Evolutionary conservation across 2,888 invertebrate genomes (phyloP).

Genomic region (Cosmia pyralina): DNA sequence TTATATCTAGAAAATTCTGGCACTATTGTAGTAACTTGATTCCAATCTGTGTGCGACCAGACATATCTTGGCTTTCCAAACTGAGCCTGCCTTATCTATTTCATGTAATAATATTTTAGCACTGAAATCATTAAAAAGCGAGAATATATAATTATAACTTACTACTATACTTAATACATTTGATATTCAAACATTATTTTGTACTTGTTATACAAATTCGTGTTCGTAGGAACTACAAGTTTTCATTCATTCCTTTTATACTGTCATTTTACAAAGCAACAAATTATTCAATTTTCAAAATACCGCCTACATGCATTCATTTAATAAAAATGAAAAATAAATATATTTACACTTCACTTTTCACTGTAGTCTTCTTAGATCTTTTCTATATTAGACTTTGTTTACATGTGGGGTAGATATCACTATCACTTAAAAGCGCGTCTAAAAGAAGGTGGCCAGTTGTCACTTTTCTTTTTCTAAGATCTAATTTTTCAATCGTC

Average conservation of each 20-base stretch:
- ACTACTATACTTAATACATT: background rate
- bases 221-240: background rate
- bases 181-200: background rate
- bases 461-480: background rate
- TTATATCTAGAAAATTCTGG: background rate
- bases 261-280: background rate
- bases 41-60: slow-evolving; percentile 16
- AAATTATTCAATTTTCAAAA: slow-evolving; percentile 13
- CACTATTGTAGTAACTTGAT: slow-evolving; percentile 12
- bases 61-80: slow-evolving; percentile 62
- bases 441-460: background rate
- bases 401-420: slow-evolving; percentile 5
- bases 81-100: slow-evolving; percentile 57
- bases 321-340: background rate
- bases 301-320: background rate
- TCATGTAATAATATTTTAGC: background rate
- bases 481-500: background rate
- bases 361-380: slow-evolving; percentile 17
- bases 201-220: slow-evolving; percentile 5
- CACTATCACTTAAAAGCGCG: background rate
- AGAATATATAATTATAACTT: slow-evolving; percentile 4
- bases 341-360: slow-evolving; percentile 42
- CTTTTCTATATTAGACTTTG: slow-evolving; percentile 6
- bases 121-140: background rate
- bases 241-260: slow-evolving; percentile 13